A percentile compares a stretch with the other conserved stretches of the same genome.
Conservation (phyloP, 1,140 invertebrate genomes). For the Cardiocondyla obscurior region DNA sequence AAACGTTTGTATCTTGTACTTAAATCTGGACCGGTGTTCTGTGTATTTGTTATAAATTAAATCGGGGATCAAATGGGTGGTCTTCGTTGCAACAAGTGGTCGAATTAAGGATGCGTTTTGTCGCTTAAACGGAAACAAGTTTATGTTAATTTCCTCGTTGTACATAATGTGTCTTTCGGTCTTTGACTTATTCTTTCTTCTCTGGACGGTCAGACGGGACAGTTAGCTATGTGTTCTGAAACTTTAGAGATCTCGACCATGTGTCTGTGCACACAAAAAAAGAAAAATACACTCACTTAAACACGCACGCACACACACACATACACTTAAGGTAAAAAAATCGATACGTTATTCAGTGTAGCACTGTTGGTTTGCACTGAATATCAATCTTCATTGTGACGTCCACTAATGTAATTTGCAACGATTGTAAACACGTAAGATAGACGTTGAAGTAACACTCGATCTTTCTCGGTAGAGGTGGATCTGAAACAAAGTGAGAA, state of each 20-base stretch:
- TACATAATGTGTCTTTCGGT: conserved; percentile 40
- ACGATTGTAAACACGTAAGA: conserved; percentile 70
- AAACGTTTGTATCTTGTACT: conserved; percentile 26
- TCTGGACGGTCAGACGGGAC: conserved; percentile 24
- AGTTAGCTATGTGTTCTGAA: conserved; percentile 49
- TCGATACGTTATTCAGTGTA: conserved; percentile 59
- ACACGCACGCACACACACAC: conserved; percentile 21
- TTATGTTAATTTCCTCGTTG: conserved; percentile 36
- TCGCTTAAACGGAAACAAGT: background rate
- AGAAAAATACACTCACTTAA: background rate
- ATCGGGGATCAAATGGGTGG: background rate
- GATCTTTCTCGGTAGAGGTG: background rate
- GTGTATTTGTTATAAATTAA: conserved; percentile 4
- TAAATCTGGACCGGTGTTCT: conserved; percentile 39
- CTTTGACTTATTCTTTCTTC: conserved; percentile 40
- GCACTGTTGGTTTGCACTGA: conserved; percentile 66
- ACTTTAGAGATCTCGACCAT: conserved; percentile 53
- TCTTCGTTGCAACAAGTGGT: background rate
- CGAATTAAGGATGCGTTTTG: background rate
- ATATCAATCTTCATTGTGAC: conserved; percentile 73
- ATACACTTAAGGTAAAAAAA: conserved; percentile 49
- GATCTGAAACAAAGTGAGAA: conserved; percentile 13
- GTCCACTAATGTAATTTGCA: conserved; percentile 72
- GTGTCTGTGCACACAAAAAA: conserved; percentile 32
- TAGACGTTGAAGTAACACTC: conserved; percentile 1